Evolutionary conservation across 2,888 invertebrate genomes (phyloP).

Genomic region (Drosophila subsilvestris): DNA sequence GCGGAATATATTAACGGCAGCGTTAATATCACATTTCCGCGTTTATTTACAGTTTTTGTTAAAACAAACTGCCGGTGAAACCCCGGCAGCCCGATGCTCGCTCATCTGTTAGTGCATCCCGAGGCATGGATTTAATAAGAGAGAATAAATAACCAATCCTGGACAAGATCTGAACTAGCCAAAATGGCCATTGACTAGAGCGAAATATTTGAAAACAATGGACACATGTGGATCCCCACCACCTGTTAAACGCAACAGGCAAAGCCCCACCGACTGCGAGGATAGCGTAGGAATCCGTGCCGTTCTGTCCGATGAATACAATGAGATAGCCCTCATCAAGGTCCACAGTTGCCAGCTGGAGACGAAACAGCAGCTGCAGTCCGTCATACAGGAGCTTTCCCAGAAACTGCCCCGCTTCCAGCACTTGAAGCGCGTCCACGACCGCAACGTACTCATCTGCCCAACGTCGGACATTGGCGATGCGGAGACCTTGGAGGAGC

Average conservation of each 20-base stretch:
- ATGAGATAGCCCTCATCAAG: slow-evolving; percentile 85
- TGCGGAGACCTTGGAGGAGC: slow-evolving; percentile 83
- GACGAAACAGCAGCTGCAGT: slow-evolving; percentile 87
- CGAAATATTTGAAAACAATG: slow-evolving; percentile 14
- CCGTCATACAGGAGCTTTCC: slow-evolving; percentile 86
- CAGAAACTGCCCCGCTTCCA: slow-evolving; percentile 87
- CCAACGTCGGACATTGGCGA: slow-evolving; percentile 78
- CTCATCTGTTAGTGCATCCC: no score
- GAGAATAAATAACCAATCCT: no score
- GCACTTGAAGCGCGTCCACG: slow-evolving; percentile 90
- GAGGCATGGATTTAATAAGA: no score
- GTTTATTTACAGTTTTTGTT: no score
- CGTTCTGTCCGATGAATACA: slow-evolving; percentile 86
- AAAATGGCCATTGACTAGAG: background rate
- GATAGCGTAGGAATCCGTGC: slow-evolving; percentile 82
- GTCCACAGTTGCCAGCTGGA: slow-evolving; percentile 87
- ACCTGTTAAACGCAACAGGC: slow-evolving; percentile 45
- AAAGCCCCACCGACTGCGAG: background rate
- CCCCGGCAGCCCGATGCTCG: no score
- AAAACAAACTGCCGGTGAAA: no score
- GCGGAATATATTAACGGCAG: no score
- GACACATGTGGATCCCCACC: slow-evolving; percentile 42
- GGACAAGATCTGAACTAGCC: background rate
- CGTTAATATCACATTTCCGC: no score
- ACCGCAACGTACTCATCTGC: slow-evolving; percentile 86